Percentiles rank a stretch among this genome's conserved stretches.
Evolutionary conservation across 2,113 vertebrate species (phyloP).

Genomic region (Petaurus breviceps): DNA sequence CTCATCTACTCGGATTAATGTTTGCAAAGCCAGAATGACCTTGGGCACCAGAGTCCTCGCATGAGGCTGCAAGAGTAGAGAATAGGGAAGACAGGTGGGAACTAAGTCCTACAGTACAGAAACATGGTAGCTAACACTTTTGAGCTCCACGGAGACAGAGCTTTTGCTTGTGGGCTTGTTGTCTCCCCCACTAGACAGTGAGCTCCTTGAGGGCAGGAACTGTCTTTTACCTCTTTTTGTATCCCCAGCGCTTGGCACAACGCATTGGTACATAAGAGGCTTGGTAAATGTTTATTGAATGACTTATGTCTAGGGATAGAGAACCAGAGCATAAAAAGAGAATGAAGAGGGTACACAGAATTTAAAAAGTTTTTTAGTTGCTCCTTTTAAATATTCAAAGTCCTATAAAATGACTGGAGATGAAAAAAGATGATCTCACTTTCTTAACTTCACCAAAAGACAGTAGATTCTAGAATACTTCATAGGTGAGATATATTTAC

Average conservation of each 20-base stretch:
- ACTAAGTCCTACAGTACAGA: not conserved
- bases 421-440: not conserved
- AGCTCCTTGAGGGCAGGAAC: not conserved
- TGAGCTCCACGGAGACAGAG: not conserved
- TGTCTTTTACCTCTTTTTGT: not conserved
- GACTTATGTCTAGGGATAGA: not conserved
- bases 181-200: not conserved
- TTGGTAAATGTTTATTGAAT: not conserved
- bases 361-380: not conserved
- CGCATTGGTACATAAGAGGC: not conserved
- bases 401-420: not conserved
- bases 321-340: not conserved
- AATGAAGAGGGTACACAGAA: not conserved
- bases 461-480: not conserved
- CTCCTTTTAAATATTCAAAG: not conserved
- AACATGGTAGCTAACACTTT: not conserved
- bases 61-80: slow-evolving; percentile 81
- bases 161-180: not conserved
- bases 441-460: not conserved
- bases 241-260: not conserved
- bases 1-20: slow-evolving; percentile 89
- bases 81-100: not conserved
- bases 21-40: slow-evolving; percentile 85
- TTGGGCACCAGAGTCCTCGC: slow-evolving; percentile 87
- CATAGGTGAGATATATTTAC: not conserved